Base-by-base conservation (phyloP, 1,140 invertebrate species). In the Pseudomyrmex cubaensis region DNA sequence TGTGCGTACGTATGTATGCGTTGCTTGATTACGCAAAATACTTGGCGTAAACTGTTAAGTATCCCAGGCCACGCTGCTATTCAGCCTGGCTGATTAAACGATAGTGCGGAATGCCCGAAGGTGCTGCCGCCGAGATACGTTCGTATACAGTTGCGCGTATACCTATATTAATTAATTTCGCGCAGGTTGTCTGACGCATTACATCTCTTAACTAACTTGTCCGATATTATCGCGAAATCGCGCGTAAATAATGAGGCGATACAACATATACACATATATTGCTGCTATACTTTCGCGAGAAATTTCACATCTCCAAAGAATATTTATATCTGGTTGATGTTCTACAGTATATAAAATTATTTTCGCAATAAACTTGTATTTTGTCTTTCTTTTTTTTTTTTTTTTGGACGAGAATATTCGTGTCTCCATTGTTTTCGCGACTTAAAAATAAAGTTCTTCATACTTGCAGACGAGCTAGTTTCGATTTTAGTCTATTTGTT, bases 161-260 rank as follows among this genome's bases (percentile, higher is more conserved):
- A 56, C 83, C 63, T 9, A 10, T 70, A 64, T 20, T 44, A 75
- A 87, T 87, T 86, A 83, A 83, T 86, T 76, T 72, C 64, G 48
- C 17, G 35, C 67, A 75, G 75, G 57, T 83, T 64, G 50, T n/a
- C 59, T 20, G 25, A 63, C 17, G 57, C 25, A 12, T 76, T 70
- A n/a, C 5, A 44, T 46, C 54, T 10, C 13, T 52, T 52, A 72
- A 9, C 20, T 25, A 56, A 35, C 0, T 35, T 59, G 48, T n/a
- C 8, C 44, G 64, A 78, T 25, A 46, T 59, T 66, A 59, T 61
- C 44, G 3, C 59, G 13, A 52, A 44, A 62, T 44, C 22, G 9
- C n/a, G 62, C 35, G 4, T 35, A 35, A 35, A 35, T 54, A 57
- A 78, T 9, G 52, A 57, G 35, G 7, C 20, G 56, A 69, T 8